phyloP scores from a whole-genome alignment of 2,888 invertebrate species.

The Andrena minutula region DNA sequence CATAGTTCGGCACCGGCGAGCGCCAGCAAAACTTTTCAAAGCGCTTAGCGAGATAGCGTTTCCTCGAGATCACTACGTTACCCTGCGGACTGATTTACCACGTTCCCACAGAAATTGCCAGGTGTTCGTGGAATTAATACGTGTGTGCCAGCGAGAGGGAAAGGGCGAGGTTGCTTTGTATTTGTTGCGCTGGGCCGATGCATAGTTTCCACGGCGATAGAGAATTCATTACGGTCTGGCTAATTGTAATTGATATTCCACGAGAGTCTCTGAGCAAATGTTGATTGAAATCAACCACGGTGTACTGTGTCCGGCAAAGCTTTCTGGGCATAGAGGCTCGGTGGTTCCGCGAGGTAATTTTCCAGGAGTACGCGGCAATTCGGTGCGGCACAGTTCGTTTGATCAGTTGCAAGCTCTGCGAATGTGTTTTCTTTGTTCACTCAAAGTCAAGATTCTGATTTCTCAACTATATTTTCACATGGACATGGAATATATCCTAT shows the following conservation, averaged over 20 bases:
- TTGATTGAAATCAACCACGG: slow-evolving; percentile 28
- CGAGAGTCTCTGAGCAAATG: slow-evolving; percentile 16
- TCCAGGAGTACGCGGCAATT: background rate
- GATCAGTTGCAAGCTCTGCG: background rate
- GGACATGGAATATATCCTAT: too few relatives aligned
- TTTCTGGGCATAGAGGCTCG: slow-evolving; percentile 2
- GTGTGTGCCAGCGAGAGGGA: background rate
- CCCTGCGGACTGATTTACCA: slow-evolving; percentile 23
- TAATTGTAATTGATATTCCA: slow-evolving; percentile 47
- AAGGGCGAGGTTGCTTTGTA: background rate
- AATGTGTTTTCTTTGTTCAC: too few relatives aligned
- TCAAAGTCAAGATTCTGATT: too few relatives aligned
- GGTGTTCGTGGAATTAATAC: slow-evolving; percentile 18
- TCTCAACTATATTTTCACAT: too few relatives aligned
- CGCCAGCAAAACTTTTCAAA: slow-evolving; percentile 43
- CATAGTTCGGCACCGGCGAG: slow-evolving; percentile 13
- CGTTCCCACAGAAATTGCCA: slow-evolving; percentile 27
- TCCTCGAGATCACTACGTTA: slow-evolving; percentile 18
- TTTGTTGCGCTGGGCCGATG: slow-evolving; percentile 9
- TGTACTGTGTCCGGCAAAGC: slow-evolving; percentile 9
- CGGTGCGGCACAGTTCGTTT: slow-evolving; percentile 5
- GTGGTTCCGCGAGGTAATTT: background rate
- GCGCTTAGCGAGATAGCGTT: slow-evolving; percentile 20
- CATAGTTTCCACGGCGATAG: slow-evolving; percentile 16
- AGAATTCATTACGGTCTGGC: slow-evolving; percentile 28